Percentiles rank a stretch among this genome's conserved stretches.
Evolutionary conservation across 2,113 vertebrate genomes (phyloP).

Genomic region (Atlantisia rogersi): DNA sequence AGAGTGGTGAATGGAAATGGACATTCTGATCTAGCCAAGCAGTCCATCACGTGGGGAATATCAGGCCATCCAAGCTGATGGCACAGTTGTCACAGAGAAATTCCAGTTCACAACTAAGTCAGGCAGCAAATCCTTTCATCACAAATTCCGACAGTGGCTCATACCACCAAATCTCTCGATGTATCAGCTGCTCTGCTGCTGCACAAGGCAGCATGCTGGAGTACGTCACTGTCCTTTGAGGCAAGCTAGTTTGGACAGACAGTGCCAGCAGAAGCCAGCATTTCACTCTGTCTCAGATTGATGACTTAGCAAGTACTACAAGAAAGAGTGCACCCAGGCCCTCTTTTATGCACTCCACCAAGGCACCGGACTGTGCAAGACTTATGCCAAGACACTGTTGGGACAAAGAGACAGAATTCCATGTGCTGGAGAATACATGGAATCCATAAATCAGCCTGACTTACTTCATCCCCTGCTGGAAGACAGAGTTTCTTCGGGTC

Average conservation of each 20-base stretch:
- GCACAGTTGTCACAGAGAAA: neutral
- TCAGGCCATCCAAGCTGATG: neutral
- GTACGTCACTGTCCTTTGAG: rapidly evolving
- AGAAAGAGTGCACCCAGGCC: neutral
- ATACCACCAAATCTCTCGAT: neutral
- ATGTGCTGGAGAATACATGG: neutral
- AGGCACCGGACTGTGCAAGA: neutral
- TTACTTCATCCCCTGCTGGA: constrained; percentile 92
- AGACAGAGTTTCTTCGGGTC: constrained; percentile 88
- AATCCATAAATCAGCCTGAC: neutral
- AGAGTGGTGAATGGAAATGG: neutral
- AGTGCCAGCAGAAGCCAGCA: neutral
- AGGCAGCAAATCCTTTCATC: neutral
- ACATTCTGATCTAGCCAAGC: neutral
- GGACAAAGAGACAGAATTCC: neutral
- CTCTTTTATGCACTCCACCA: neutral
- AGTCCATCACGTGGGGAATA: neutral
- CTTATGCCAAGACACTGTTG: neutral
- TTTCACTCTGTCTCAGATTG: neutral
- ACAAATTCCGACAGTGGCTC: neutral
- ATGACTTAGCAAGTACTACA: neutral
- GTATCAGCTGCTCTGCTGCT: neutral
- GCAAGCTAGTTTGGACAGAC: neutral
- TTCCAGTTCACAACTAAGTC: neutral
- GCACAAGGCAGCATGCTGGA: neutral